Evolutionary conservation across 2,888 invertebrate species (phyloP), one percentile per base, ranked within the genome.

Genomic region (Cataglyphis rosenhaueri): DNA sequence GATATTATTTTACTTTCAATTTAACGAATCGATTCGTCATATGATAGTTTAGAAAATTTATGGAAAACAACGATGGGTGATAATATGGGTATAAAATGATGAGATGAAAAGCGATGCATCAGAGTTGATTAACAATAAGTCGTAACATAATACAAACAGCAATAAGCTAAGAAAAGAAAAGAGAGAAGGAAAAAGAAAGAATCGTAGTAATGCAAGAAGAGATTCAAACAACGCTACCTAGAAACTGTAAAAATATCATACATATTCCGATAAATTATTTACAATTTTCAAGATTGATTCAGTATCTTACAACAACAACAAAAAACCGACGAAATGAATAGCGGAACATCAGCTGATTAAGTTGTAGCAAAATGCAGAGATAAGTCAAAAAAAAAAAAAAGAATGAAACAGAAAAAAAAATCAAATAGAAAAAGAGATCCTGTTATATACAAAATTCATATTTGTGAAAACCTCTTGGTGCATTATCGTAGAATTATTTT

Each of bases 361-460:
- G 66, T 74, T 73, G 83, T 86, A 86, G 76, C 82, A 55, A 52
- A 86, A 68, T 68, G 81, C 48, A 74, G 81, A 70, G 57, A 71
- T 70, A 78, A 59, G 29, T 15, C 15, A 44, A 21, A 41, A 70
- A 32, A 25, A 35, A 21, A 41, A 70, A 32, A 25, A 35, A 12
- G 15, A 57, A 68, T 78, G n/a, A 38, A 15, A 55, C 12, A n/a
- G 55, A 66, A 21, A 48, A 35, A 25, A 5, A 32, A 29, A 29
- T 41, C 9, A 41, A 41, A 41, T 41, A 48, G 21, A 15, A 32
- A 25, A 32, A 52, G 21, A 35, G 21, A 48, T 15, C 10, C 15
- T 32, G 2, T 18, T 62, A 38, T 18, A 38, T 18, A 38, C n/a
- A 75, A 52, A 75, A 65, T 48, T 62, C 32, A 35, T 65, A 64